These are phyloP conservation scores for Ptychoptera contaminata DNA, from an alignment of 2,888 invertebrate genomes.

Conservation along the genomic window DNA sequence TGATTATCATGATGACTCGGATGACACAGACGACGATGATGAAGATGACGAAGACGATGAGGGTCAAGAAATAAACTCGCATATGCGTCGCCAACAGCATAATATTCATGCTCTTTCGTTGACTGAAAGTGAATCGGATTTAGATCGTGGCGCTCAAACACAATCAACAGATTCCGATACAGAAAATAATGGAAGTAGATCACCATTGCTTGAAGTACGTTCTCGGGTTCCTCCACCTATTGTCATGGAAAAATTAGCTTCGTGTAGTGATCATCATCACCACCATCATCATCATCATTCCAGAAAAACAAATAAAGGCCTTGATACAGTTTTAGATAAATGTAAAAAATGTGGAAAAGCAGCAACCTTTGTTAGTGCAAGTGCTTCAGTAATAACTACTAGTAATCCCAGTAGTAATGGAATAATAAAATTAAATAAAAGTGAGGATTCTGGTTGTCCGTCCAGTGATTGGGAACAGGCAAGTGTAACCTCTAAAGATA, in stretches of 20 bases:
- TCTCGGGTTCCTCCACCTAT: not conserved
- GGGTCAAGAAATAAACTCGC: constrained; percentile 24
- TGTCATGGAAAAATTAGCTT: not conserved
- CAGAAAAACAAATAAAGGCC: constrained; percentile 9
- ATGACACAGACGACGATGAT: constrained; percentile 45
- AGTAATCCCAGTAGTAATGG: constrained; percentile 14
- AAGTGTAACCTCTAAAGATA: constrained; percentile 56
- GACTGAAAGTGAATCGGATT: constrained; percentile 16
- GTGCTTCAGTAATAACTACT: not conserved
- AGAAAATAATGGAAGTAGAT: constrained; percentile 53
- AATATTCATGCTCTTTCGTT: constrained; percentile 8
- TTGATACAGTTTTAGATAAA: constrained; percentile 5
- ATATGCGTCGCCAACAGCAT: constrained; percentile 26
- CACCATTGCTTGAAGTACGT: constrained; percentile 43
- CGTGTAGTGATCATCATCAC: not conserved
- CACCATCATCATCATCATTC: too few species aligned
- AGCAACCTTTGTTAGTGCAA: not conserved
- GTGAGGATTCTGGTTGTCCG: constrained; percentile 33
- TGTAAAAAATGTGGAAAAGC: not conserved
- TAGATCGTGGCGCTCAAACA: constrained; percentile 16
- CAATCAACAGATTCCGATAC: constrained; percentile 44
- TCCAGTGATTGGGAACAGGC: constrained; percentile 39
- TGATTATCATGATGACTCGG: constrained; percentile 32
- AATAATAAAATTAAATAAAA: constrained; percentile 20
- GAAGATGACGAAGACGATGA: constrained; percentile 23